phyloP scores from a whole-genome alignment of 1,140 invertebrate genomes.

The Lamellibrachia luymesi region DNA sequence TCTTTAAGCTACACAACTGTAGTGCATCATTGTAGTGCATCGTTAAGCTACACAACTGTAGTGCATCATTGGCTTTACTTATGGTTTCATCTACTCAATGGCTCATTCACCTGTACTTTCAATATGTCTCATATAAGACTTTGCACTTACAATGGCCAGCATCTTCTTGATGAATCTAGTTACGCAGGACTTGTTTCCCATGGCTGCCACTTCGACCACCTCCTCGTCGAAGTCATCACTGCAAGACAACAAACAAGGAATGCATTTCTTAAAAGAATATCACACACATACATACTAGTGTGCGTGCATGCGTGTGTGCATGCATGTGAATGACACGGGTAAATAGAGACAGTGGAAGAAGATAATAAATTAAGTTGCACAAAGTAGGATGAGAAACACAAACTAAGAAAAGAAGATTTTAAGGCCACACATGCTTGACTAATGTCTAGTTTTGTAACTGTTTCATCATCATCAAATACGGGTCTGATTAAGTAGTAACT shows the following conservation, averaged over 20 bases:
- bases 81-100: too few species aligned
- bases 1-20: too few species aligned
- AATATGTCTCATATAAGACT: too few species aligned
- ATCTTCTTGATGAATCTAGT: constrained; percentile 88
- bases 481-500: background rate
- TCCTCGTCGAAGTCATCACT: constrained; percentile 17
- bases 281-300: background rate
- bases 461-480: background rate
- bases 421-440: too few species aligned
- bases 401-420: background rate
- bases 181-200: constrained; percentile 83
- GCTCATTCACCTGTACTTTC: too few species aligned
- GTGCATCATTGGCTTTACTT: too few species aligned
- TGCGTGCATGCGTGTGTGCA: background rate
- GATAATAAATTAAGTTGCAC: background rate
- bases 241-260: constrained; percentile 14
- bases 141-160: constrained; percentile 71
- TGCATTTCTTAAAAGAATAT: background rate
- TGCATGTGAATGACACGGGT: background rate
- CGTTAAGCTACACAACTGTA: too few species aligned
- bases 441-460: background rate
- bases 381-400: background rate
- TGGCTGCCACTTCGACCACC: constrained; percentile 63
- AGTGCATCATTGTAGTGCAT: too few species aligned
- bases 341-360: background rate